Evolutionary conservation across 2,113 vertebrate genomes (phyloP).

Genomic region (Mesoclemmys tuberculata): DNA sequence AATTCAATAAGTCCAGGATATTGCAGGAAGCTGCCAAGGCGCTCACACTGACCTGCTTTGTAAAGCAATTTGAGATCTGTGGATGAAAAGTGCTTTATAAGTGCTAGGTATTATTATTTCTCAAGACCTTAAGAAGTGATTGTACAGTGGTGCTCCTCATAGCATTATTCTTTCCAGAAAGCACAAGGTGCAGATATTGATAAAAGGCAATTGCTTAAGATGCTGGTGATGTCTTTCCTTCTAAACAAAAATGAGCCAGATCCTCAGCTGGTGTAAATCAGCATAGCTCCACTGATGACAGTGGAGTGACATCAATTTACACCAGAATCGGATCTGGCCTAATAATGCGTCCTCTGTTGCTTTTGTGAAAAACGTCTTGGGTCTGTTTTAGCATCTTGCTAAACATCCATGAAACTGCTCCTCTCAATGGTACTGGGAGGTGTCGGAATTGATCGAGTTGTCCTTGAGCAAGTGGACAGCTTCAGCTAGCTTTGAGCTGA

Average conservation of each 20-base stretch:
- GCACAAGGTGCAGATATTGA: not conserved
- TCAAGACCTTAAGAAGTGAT: not conserved
- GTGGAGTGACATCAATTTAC: not conserved
- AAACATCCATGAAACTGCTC: too few relatives aligned
- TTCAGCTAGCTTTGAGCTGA: not conserved
- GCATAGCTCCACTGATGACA: not conserved
- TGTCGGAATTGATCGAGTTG: not conserved
- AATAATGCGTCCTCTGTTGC: not conserved
- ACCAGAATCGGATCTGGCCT: not conserved
- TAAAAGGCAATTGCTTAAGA: not conserved
- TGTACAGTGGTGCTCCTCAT: not conserved
- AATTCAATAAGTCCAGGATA: not conserved
- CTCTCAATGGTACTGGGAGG: not conserved
- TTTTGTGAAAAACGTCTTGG: not conserved
- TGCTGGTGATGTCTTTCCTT: not conserved
- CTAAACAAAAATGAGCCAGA: not conserved
- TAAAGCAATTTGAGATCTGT: not conserved
- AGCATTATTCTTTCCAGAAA: not conserved
- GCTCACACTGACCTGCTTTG: not conserved
- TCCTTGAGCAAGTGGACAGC: not conserved
- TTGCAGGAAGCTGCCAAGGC: not conserved
- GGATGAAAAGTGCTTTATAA: fast-evolving
- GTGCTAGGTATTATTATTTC: fast-evolving
- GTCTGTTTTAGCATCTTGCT: too few relatives aligned
- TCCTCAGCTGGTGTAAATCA: not conserved